Evolutionary conservation across 1,140 invertebrate species (phyloP), one percentile per base, ranked within the genome.

Genomic region (Drosophila insularis): DNA sequence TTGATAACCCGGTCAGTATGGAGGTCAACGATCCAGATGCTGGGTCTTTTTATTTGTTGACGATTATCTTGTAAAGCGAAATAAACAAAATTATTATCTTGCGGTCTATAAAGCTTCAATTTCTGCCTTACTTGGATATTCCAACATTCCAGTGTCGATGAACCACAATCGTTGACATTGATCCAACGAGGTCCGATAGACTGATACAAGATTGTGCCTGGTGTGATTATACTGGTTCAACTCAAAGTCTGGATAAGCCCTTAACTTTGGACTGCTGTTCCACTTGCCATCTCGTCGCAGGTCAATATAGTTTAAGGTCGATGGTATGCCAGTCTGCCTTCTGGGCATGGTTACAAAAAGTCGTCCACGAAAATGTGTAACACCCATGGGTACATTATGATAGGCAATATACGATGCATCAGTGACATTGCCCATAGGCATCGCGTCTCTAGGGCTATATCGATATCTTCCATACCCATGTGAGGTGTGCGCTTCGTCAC

Each of bases 331-430:
- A 76, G 92, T 43, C 76, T 94, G 93, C 84, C 95, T 93, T 62
- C 95, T 91, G 0, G 96, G 95, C 11, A 96, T 93, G 0, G 96
- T 96, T 11, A 96, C 91, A 78, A 97, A 96, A 6, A 96, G 85
- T 76, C 94, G 95, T 59, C 96, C 93, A 0, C 93, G 80, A 92
- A 94, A 95, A 5, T 95, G 93, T 46, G 94, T 95, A 0, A 95
- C 90, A 0, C 96, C 96, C 73, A 96, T 94, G 0, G 96, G 96
- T 21, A 96, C 92, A 89, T 96, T 96, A 80, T 96, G 95, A 74
- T 94, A 94, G 35, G 91, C 61, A 40, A 90, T 86, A 53, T 90
- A 92, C 2, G 89, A 8, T 19, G 11, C 56, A 23, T 50, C 53
- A 5, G 35, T 56, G 21, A 39, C 50, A 1, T 37, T n/a, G 1